These are phyloP conservation scores for Sander vitreus DNA, from an alignment of 2,113 vertebrate species.

Conservation along the genomic window DNA sequence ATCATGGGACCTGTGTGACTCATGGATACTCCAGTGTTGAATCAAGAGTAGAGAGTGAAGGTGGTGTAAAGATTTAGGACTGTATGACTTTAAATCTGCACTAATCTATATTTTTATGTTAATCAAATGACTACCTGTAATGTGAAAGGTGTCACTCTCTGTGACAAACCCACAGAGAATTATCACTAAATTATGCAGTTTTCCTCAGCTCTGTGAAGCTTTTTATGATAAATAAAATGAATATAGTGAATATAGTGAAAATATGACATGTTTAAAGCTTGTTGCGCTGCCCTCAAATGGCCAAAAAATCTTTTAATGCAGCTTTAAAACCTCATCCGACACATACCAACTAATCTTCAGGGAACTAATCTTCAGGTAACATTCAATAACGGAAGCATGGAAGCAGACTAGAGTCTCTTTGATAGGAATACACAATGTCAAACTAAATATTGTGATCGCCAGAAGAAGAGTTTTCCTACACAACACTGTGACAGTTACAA, in stretches of 20 bases:
- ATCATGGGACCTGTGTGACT: slow-evolving; percentile 21
- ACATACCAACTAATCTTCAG: no score
- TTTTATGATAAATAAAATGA: no score
- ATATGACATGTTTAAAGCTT: not conserved
- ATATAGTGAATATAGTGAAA: no score
- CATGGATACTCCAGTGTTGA: not conserved
- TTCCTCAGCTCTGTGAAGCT: not conserved
- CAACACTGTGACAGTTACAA: not conserved
- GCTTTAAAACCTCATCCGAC: not conserved
- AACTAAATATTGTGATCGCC: not conserved
- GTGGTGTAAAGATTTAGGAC: not conserved
- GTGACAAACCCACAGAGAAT: not conserved
- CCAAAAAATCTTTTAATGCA: not conserved
- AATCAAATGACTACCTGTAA: not conserved
- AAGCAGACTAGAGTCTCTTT: not conserved
- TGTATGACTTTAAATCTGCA: not conserved
- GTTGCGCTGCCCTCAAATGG: not conserved
- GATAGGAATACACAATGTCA: not conserved
- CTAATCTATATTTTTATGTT: not conserved
- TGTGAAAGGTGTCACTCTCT: not conserved
- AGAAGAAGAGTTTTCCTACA: not conserved
- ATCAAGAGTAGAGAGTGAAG: not conserved
- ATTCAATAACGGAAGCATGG: not conserved
- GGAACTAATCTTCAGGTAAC: not conserved
- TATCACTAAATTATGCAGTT: not conserved